Percentiles rank a stretch among this genome's conserved stretches.
phyloP scores from a whole-genome alignment of 2,888 invertebrate genomes.

The Furcula furcula region DNA sequence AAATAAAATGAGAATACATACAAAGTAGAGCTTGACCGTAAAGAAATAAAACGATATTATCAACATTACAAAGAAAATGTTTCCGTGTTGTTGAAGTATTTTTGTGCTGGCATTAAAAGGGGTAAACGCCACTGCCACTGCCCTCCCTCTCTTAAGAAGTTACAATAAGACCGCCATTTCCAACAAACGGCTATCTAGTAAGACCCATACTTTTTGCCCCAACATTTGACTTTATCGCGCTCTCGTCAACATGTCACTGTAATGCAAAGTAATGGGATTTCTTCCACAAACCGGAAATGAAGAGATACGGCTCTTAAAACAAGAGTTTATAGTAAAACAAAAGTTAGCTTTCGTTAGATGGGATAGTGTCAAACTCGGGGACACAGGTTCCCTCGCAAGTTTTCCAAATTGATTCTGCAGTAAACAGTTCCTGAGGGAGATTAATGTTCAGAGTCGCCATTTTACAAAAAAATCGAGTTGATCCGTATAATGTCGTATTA shows the following conservation, averaged over 20 bases:
- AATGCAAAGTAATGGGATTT: conserved; percentile 69
- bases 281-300: conserved; percentile 54
- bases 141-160: neutral
- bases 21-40: too few relatives aligned
- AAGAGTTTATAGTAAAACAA: conserved; percentile 62
- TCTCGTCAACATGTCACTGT: conserved; percentile 61
- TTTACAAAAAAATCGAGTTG: conserved; percentile 23
- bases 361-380: conserved; percentile 39
- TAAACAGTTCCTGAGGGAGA: conserved; percentile 46
- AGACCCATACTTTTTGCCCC: neutral
- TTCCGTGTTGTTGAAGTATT: too few relatives aligned
- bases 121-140: too few relatives aligned
- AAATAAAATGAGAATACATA: too few relatives aligned
- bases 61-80: too few relatives aligned
- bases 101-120: too few relatives aligned
- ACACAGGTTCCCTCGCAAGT: conserved; percentile 43
- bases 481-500: conserved; percentile 16
- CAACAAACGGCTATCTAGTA: neutral
- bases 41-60: too few relatives aligned
- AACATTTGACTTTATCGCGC: conserved; percentile 33
- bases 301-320: conserved; percentile 61
- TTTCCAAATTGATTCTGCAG: conserved; percentile 56
- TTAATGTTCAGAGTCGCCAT: conserved; percentile 37
- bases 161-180: too few relatives aligned
- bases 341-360: conserved; percentile 64